Conservation (phyloP, 2,888 invertebrate species). For the Cosmia trapezina region DNA sequence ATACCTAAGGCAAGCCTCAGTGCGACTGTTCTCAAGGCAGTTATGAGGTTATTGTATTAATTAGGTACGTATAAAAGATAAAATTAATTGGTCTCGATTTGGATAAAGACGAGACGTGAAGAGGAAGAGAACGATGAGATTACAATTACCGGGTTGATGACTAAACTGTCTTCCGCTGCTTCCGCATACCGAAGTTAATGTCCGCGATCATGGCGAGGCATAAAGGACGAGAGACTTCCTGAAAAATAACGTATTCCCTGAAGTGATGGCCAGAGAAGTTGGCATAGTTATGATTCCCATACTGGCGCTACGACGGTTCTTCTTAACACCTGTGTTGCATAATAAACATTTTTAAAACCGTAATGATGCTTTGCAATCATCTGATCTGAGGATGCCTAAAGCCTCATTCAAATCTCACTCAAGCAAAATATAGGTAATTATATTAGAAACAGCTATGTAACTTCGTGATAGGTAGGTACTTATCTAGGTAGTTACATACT, state of each 20-base stretch:
- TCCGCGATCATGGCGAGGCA: constrained; percentile 1
- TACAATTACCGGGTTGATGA: constrained; percentile 20
- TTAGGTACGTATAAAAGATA: constrained; percentile 11
- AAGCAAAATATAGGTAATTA: not conserved
- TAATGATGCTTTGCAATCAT: too few relatives aligned
- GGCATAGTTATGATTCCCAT: not conserved
- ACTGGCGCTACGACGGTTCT: too few relatives aligned
- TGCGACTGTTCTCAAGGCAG: not conserved
- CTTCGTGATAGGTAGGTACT: constrained; percentile 2
- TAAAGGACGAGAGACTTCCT: not conserved
- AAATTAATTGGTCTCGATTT: constrained; percentile 34
- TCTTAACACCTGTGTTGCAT: not conserved
- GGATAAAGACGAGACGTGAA: constrained; percentile 2
- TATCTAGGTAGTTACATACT: too few relatives aligned
- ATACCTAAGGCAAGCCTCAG: not conserved
- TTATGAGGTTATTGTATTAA: constrained; percentile 20
- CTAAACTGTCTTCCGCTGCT: constrained; percentile 47
- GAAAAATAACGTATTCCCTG: not conserved
- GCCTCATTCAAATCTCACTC: not conserved
- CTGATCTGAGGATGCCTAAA: not conserved
- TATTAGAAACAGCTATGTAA: not conserved
- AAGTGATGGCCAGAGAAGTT: not conserved
- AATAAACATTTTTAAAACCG: not conserved
- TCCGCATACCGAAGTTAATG: constrained; percentile 42
- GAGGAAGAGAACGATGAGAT: constrained; percentile 32